Evolutionary conservation across 2,113 vertebrate species (phyloP), one percentile per base, ranked within the genome.

Genomic region (Siniperca chuatsi): DNA sequence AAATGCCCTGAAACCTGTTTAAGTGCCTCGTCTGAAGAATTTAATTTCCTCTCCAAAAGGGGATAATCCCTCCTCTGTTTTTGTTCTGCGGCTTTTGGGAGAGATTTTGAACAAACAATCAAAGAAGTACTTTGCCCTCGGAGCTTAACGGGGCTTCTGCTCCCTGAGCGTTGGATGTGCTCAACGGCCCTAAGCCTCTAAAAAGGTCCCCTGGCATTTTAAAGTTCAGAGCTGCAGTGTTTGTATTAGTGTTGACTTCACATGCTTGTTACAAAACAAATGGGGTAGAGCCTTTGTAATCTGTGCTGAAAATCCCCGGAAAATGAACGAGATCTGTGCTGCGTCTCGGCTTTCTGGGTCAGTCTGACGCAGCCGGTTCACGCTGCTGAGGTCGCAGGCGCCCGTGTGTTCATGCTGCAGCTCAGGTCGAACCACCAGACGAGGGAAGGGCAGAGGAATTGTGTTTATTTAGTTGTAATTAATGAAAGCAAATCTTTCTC

Each of bases 191-290:
- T 89, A 86, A 93, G 90, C 90, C 78, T 82, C 78, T 86, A 25
- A 68, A 85, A 83, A 81, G 75, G 82, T 87, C 82, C 72, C 55
- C 23, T 37, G 75, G 82, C 84, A 77, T 83, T 88, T 88, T 20
- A 13, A 81, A 72, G 79, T 70, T 64, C 15, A 40, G 87, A n/a
- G 74, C 52, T 0, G 29, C 1, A 0, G 69, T 1, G 10, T 42
- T 50, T 18, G 68, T 52, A 70, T 91, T 70, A 76, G 69, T 73
- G 75, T 70, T 79, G 84, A 85, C 88, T 86, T 86, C 85, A 81
- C 75, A 67, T 57, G 40, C 82, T 91, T 90, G 87, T 87, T 90
- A 83, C 83, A 83, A 86, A 90, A 90, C 89, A 89, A 90, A 90
- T 4, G 33, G 66, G 40, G 48, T 4, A 57, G 77, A 83, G 73